These are phyloP conservation scores for Acromyrmex heyeri DNA, from an alignment of 1,140 invertebrate species.

Conservation along the genomic window DNA sequence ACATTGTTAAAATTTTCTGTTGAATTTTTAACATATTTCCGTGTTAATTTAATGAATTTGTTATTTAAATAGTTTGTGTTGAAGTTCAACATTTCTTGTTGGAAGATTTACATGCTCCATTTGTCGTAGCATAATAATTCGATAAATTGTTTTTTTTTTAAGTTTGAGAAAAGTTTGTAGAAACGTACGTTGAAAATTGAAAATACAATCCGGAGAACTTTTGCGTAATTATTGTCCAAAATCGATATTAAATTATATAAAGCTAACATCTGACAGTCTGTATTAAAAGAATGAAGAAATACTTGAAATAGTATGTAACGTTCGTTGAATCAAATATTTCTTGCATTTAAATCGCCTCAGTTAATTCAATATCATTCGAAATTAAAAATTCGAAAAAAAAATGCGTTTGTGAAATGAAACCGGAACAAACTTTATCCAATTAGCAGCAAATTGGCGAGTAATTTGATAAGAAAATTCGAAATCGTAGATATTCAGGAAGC, in stretches of 20 bases:
- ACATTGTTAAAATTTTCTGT: too few species aligned
- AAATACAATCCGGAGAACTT: not conserved
- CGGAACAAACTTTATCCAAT: not conserved
- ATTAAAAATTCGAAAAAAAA: not conserved
- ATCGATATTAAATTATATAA: too few species aligned
- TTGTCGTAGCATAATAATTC: not conserved
- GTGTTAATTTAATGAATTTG: too few species aligned
- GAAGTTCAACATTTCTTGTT: too few species aligned
- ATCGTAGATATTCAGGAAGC: not conserved
- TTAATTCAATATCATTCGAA: not conserved
- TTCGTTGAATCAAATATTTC: not conserved
- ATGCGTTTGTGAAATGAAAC: not conserved
- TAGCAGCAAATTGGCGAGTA: not conserved
- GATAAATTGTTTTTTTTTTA: not conserved
- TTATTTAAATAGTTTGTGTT: too few species aligned
- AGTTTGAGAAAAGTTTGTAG: not conserved
- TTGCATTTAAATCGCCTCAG: slow-evolving; percentile 8
- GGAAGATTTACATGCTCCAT: not conserved
- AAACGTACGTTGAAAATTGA: too few species aligned
- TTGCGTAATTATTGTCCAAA: not conserved
- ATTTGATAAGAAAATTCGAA: slow-evolving; percentile 14
- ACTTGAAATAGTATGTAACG: not conserved
- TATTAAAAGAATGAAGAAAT: not conserved
- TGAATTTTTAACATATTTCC: too few species aligned
- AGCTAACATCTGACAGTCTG: not conserved